Base-by-base conservation (phyloP, 2,797 vertebrate species). In the Lagocephalus sceleratus region DNA sequence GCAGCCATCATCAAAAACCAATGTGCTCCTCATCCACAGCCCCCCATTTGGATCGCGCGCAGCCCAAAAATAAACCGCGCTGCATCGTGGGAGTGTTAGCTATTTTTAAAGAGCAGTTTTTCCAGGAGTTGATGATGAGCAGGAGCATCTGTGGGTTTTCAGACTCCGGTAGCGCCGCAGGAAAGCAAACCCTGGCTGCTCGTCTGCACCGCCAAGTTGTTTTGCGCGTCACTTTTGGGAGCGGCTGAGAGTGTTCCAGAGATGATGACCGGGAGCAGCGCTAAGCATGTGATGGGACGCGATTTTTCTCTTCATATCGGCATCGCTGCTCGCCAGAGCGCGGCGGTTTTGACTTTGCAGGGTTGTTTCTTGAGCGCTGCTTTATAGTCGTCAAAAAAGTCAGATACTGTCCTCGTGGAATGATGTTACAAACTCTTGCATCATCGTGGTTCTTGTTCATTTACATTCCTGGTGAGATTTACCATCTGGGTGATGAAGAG, bases 1-100 rank as follows among this genome's bases (percentile, higher is more conserved):
- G 59, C 55, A 45, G 55, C 74, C 40, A 42, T 87, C 82, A 79
- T 87, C 73, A 86, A 87, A 86, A 69, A 78, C 68, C 76, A 73
- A 77, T 35, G 63, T 66, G 58, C 14, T 53, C 63, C 66, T 81
- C 77, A 85, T 83, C 78, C 74, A 60, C 63, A 85, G 65, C 85
- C 75, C 74, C 75, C 73, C 83, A 12, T 83, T 76, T 71, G 66
- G 68, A 66, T 83, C 51, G 8, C 56, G 63, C 64, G 56, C 73
- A 58, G 71, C 61, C 73, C 64, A 78, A 80, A 86, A 81, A 85
- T 84, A 84, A 80, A 80, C 64, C 76, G 54, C 57, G 60, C 23
- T 58, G 69, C 76, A 65, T 56, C 44, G 57, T 63, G 69, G 64
- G 64, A 68, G 43, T 17, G 16, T 62, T 52, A 66, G 72, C 60